Evolutionary conservation across 2,113 vertebrate species (phyloP).

Genomic region (Oenanthe oenanthe): DNA sequence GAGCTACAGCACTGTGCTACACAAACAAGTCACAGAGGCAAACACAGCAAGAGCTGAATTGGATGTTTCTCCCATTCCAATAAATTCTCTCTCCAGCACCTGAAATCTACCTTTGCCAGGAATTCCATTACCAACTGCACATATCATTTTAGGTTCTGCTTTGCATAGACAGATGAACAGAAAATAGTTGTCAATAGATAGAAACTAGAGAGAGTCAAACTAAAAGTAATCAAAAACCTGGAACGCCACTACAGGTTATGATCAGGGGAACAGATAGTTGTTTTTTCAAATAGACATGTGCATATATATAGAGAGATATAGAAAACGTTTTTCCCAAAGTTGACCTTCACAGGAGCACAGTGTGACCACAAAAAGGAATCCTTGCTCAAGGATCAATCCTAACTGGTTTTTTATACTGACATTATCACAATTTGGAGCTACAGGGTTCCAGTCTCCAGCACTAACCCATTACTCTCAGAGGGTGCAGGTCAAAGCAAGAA

Average conservation of each 20-base stretch:
- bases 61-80: background rate
- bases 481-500: background rate
- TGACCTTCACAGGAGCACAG: background rate
- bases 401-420: background rate
- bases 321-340: background rate
- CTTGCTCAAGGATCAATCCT: background rate
- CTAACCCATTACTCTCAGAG: background rate
- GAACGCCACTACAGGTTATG: background rate
- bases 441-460: background rate
- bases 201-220: background rate
- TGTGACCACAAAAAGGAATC: background rate
- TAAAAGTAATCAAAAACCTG: background rate
- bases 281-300: background rate
- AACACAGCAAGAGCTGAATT: slow-evolving; percentile 36
- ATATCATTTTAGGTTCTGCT: background rate
- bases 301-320: background rate
- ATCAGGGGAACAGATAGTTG: background rate
- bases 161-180: background rate
- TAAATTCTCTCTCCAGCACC: slow-evolving; percentile 7
- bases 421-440: background rate
- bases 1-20: background rate
- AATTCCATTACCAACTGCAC: slow-evolving; percentile 17
- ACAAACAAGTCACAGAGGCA: slow-evolving; percentile 35
- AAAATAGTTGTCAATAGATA: background rate
- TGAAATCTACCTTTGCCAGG: slow-evolving; percentile 38